phyloP scores from a whole-genome alignment of 1,140 invertebrate species.

The Cydia strobilella region DNA sequence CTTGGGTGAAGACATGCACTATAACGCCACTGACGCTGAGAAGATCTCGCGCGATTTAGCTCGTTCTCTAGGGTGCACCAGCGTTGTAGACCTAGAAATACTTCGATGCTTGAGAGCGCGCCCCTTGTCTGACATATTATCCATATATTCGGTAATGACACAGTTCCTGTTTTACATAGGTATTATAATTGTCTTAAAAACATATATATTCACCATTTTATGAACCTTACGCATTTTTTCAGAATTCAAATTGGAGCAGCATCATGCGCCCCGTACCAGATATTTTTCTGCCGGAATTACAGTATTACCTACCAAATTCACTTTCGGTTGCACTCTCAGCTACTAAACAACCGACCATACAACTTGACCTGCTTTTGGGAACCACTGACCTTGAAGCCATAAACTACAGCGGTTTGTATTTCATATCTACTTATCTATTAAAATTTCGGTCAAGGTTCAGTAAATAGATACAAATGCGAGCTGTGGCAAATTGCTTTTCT shows the following conservation, averaged over 20 bases:
- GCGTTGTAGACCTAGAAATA: slow-evolving; percentile 52
- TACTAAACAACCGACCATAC: slow-evolving; percentile 73
- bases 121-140: slow-evolving; percentile 81
- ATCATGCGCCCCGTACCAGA: slow-evolving; percentile 82
- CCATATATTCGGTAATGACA: slow-evolving; percentile 79
- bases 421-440: neutral
- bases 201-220: no score
- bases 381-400: slow-evolving; percentile 82
- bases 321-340: slow-evolving; percentile 71
- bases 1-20: slow-evolving; percentile 47
- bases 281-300: slow-evolving; percentile 78
- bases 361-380: slow-evolving; percentile 81
- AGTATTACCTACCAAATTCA: slow-evolving; percentile 80
- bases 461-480: slow-evolving; percentile 12
- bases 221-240: slow-evolving; percentile 39
- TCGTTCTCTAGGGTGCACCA: slow-evolving; percentile 51
- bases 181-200: no score
- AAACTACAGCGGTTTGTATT: slow-evolving; percentile 71
- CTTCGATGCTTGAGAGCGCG: slow-evolving; percentile 84
- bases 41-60: slow-evolving; percentile 52
- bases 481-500: slow-evolving; percentile 11
- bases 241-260: slow-evolving; percentile 80
- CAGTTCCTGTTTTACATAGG: no score
- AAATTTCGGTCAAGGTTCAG: slow-evolving; percentile 28
- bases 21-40: slow-evolving; percentile 45